Evolutionary conservation across 30 jellyfish, hydroid and myxozoan species (phyloP), one percentile per base, ranked within the genome.

Genomic region (Pelagia noctiluca): DNA sequence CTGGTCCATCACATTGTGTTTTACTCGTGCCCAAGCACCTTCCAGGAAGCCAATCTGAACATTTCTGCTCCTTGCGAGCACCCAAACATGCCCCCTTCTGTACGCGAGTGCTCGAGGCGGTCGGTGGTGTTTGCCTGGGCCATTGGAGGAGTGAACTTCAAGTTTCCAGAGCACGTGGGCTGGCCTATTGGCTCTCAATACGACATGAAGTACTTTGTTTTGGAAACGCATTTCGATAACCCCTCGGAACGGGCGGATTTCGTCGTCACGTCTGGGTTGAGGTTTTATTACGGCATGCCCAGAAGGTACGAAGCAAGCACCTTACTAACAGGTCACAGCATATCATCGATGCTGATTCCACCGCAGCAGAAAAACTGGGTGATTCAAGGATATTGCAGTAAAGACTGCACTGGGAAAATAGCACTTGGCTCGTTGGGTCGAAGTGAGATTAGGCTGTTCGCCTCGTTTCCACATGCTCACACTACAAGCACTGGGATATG

Each of bases 381-480:
- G 11, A 57, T 21, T 4, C 5, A 5, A 5, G 34, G 29, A 10
- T 57, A 32, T 38, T n/a, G 33, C n/a, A 57, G 7, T 46, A 33
- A 23, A 32, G 57, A 49, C 29, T 38, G 60, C 18, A 3, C 60
- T 53, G 3, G 31, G 35, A 26, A 57, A 57, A 5, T 57, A 4
- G 64, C 49, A 52, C 63, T 25, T 1, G n/a, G 31, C 35, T 24
- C 53, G 24, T 35, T 30, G 0, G 78, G 22, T 8, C 10, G 23
- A 57, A n/a, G n/a, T n/a, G 87, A 71, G 23, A 47, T 83, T 23
- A 85, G 63, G 50, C 33, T 85, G 32, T 85, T 85, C 31, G 95
- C 95, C 71, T 60, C 95, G 19, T 74, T 85, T 35, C 95, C 89
- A 1, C 95, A 85, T 50, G 84, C 81, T 2, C 95, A 85, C 50